Conservation (phyloP, 1,140 invertebrate genomes). For the Trachymyrmex cornetzi region DNA sequence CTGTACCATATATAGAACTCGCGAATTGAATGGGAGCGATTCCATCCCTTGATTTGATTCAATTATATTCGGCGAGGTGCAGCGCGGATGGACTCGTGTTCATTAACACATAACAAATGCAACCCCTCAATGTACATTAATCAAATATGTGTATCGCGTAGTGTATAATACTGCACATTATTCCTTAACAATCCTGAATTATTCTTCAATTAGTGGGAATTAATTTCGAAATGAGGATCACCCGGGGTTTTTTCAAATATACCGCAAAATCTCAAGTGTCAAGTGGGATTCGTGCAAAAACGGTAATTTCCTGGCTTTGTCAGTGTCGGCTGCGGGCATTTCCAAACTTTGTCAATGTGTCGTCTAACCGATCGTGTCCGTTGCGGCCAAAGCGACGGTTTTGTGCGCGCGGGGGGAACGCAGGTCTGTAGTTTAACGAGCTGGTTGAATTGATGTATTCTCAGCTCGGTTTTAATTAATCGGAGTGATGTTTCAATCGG, state of each 20-base stretch:
- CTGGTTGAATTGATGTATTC: slow-evolving; percentile 48
- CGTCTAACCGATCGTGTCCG: slow-evolving; percentile 26
- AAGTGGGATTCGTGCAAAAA: slow-evolving; percentile 17
- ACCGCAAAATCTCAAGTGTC: slow-evolving; percentile 10
- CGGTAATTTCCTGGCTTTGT: slow-evolving; percentile 16
- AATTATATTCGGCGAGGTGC: slow-evolving; percentile 19
- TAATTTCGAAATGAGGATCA: not conserved
- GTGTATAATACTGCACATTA: not conserved
- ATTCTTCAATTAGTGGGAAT: slow-evolving; percentile 31
- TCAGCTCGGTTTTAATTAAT: slow-evolving; percentile 62
- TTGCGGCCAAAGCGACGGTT: slow-evolving; percentile 10
- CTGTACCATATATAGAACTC: too few relatives aligned
- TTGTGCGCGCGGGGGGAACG: slow-evolving; percentile 13
- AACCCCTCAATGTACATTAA: not conserved
- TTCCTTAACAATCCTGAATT: not conserved
- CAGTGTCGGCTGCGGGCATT: slow-evolving; percentile 9
- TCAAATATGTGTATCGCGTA: not conserved
- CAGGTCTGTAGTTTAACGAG: slow-evolving; percentile 53
- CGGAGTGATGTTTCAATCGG: slow-evolving; percentile 65
- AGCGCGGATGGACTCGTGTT: not conserved
- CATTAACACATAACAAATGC: slow-evolving; percentile 12
- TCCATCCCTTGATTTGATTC: not conserved
- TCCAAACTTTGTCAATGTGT: slow-evolving; percentile 51
- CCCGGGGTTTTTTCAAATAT: not conserved
- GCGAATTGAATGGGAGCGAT: not conserved